Conservation (phyloP, 2,113 vertebrate genomes). For the Poecilia latipinna region DNA sequence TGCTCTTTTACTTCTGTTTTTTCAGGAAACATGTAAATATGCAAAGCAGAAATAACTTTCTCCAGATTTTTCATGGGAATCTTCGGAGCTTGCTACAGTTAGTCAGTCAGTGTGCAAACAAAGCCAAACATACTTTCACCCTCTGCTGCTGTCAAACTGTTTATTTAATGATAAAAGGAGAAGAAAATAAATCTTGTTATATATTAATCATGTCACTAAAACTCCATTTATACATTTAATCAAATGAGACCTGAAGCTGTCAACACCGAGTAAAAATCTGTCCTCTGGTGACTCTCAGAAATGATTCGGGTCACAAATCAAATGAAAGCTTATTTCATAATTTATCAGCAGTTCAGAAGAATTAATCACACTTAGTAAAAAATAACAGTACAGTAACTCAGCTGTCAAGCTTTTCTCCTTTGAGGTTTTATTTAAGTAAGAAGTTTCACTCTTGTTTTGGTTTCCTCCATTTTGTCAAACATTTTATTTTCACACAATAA, state of each 20-base stretch:
- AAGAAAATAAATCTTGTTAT: neutral
- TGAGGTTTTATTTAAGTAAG: neutral
- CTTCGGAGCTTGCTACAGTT: neutral
- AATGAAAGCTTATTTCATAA: neutral
- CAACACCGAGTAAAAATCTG: neutral
- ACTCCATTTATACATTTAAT: neutral
- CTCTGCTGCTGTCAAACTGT: neutral
- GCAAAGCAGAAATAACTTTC: neutral
- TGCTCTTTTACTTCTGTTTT: neutral
- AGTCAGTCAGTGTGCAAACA: neutral
- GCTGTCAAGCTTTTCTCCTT: neutral
- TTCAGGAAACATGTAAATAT: neutral
- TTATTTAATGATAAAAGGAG: neutral
- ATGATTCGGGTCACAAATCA: neutral
- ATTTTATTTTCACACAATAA: neutral
- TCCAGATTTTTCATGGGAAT: conserved; percentile 3
- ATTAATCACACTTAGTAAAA: neutral
- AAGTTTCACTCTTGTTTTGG: neutral
- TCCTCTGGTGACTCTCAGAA: neutral
- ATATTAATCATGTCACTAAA: neutral
- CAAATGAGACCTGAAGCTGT: neutral
- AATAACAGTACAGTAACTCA: too few relatives aligned
- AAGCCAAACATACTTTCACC: neutral
- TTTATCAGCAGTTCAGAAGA: neutral
- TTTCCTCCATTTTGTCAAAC: neutral